phyloP scores from a whole-genome alignment of 2,113 vertebrate genomes.

The Cettia cetti region DNA sequence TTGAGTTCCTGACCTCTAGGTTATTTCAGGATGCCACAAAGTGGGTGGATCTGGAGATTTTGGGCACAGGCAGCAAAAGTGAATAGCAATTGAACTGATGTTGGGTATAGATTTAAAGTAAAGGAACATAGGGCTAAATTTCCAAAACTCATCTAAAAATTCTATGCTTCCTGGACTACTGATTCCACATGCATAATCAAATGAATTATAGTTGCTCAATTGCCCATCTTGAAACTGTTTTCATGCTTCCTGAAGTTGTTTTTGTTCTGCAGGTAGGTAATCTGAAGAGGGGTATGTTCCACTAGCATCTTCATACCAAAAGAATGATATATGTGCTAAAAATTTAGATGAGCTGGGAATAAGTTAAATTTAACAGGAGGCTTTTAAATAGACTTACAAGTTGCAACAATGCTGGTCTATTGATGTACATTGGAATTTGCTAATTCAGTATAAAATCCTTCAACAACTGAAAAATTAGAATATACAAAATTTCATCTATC shows the following conservation, averaged over 20 bases:
- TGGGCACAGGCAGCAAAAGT: background rate
- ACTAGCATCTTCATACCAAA: background rate
- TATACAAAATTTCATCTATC: background rate
- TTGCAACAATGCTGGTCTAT: background rate
- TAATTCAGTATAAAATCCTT: background rate
- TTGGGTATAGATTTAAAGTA: background rate
- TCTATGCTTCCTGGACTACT: background rate
- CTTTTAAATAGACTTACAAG: background rate
- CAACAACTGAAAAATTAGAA: background rate
- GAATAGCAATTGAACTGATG: background rate
- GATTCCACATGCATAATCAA: background rate
- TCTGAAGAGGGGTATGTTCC: background rate
- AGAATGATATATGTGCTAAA: background rate
- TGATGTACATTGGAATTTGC: background rate
- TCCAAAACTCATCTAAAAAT: background rate
- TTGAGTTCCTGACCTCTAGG: background rate
- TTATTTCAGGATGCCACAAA: background rate
- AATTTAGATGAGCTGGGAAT: background rate
- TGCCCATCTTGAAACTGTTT: background rate
- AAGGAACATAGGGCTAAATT: background rate
- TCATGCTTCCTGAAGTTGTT: background rate
- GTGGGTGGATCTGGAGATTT: background rate
- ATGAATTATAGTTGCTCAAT: background rate
- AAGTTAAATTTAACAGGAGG: background rate
- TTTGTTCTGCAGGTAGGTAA: background rate